Percentiles rank a stretch among this genome's conserved stretches.
phyloP scores from a whole-genome alignment of 2,797 vertebrate species.

The Mionectes olivaceus region DNA sequence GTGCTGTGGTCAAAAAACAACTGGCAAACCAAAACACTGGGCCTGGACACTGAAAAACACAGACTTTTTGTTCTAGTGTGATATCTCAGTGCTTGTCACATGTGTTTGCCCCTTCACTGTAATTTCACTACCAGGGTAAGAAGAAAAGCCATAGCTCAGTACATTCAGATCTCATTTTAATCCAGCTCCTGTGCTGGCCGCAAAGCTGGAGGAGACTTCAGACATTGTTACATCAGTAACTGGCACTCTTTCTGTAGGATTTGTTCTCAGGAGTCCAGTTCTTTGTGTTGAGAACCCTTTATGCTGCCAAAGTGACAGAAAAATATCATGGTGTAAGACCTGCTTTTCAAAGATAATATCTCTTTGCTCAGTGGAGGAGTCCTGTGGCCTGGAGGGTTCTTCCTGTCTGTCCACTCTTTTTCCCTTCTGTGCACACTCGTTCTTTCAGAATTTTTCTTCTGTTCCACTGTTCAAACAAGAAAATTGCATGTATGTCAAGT shows the following conservation, averaged over 20 bases:
- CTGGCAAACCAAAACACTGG: neutral
- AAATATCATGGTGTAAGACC: constrained; percentile 24
- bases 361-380: neutral
- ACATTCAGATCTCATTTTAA: constrained; percentile 7
- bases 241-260: neutral
- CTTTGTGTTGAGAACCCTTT: neutral
- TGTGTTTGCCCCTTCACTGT: neutral
- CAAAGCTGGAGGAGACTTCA: constrained; percentile 4
- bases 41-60: neutral
- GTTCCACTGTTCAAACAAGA: constrained; percentile 6
- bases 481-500: constrained; percentile 8
- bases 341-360: constrained; percentile 34
- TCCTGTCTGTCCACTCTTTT: neutral
- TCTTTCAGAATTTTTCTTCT: neutral
- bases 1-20: neutral
- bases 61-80: neutral
- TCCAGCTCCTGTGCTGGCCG: neutral
- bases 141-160: neutral
- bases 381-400: constrained; percentile 31
- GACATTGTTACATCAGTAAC: neutral
- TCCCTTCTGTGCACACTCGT: neutral
- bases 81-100: neutral
- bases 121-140: neutral
- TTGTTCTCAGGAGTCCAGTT: constrained; percentile 23
- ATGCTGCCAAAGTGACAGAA: constrained; percentile 23